phyloP scores from a whole-genome alignment of 2,797 vertebrate species.

The Lycodopsis pacificus region DNA sequence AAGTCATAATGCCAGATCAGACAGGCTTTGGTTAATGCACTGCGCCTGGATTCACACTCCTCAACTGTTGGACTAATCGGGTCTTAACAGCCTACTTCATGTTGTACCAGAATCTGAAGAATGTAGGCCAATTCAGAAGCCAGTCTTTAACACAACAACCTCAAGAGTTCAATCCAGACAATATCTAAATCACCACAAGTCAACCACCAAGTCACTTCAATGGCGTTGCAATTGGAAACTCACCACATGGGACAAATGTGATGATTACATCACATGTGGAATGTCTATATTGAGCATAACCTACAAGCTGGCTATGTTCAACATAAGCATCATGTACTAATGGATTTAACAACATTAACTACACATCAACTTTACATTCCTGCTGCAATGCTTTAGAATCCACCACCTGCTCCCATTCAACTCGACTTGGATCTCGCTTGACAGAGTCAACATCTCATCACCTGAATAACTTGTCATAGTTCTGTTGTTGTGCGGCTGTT shows the following conservation, averaged over 20 bases:
- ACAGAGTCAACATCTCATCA: background rate
- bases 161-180: constrained; percentile 57
- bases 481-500: background rate
- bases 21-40: constrained; percentile 79
- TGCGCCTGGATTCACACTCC: constrained; percentile 74
- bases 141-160: constrained; percentile 70
- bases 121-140: constrained; percentile 86
- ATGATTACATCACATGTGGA: background rate
- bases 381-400: background rate
- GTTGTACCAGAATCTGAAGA: constrained; percentile 88
- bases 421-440: background rate
- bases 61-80: constrained; percentile 84
- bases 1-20: constrained; percentile 81
- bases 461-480: background rate
- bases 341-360: background rate
- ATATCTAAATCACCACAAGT: constrained; percentile 50
- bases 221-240: background rate
- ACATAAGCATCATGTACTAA: background rate
- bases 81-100: constrained; percentile 83
- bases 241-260: background rate
- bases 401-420: background rate
- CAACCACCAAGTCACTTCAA: constrained; percentile 20
- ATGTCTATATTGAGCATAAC: background rate
- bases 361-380: background rate
- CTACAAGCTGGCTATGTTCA: background rate